Base-by-base conservation (phyloP, 2,113 vertebrate species). In the Chitala chitala region DNA sequence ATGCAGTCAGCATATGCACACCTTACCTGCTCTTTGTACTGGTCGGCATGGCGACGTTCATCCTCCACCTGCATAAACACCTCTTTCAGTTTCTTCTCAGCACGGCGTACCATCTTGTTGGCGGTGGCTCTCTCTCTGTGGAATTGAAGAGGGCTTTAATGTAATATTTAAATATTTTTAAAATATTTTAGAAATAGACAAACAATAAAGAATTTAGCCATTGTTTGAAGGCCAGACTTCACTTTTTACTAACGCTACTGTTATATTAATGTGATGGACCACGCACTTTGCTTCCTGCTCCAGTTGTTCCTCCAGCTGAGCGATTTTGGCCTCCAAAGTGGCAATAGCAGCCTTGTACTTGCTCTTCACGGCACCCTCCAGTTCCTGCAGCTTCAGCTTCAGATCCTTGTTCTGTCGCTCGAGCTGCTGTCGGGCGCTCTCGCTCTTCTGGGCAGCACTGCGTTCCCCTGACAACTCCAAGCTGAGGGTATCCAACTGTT, bases 11-110 rank as follows among this genome's bases (percentile, higher is more conserved):
- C 20, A 24, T 20, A 4, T 22, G 20, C 8, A 4, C 2, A 3
- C 26, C 79, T 29, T 10, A 96, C 96, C 94, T 99, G 96, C 61
- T 99, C 96, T 71, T 98, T 98, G 82, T 94, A 99, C 86, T 98
- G 96, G 82, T 99, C 96, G 0, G 95, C 95, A 0, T 98, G 96
- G 6, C 97, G 92, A 5, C 95, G 94, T 72, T 98, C 97, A 0
- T 99, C 97, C 80, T 99, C 97, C 75, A 98, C 94, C 85, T 98
- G 97, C 94, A 99, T 93, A 87, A 96, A 94, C 65, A 99, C 94
- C 77, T 99, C 97, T 73, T 99, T 99, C 81, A 99, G 84, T 36
- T 98, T 98, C 89, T 99, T 99, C 88, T 99, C 97, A 0, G 97
- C 96, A 1, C 97, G 94, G 0, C 96, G 91, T 5, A 98, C 95